Conservation (phyloP, 2,113 vertebrate species). For the Microtus richardsoni region DNA sequence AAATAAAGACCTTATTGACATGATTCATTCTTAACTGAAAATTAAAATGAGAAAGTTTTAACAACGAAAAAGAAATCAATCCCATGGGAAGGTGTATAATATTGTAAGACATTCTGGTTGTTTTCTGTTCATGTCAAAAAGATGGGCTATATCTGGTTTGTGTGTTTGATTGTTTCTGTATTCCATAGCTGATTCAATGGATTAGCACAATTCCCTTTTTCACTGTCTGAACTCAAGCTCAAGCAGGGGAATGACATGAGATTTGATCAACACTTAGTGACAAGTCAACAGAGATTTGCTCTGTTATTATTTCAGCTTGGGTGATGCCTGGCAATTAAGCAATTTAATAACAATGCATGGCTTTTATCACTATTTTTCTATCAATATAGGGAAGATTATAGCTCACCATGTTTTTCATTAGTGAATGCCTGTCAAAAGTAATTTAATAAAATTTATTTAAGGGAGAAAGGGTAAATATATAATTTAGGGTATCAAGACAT, state of each 20-base stretch:
- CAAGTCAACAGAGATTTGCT: background rate
- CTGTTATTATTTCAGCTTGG: conserved; percentile 40
- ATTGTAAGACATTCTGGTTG: background rate
- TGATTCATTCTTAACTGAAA: background rate
- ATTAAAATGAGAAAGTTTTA: conserved; percentile 25
- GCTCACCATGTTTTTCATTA: conserved; percentile 56
- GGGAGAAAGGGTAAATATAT: conserved; percentile 14
- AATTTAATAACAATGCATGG: conserved; percentile 49
- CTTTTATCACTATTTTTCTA: background rate
- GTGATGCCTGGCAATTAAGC: conserved; percentile 36
- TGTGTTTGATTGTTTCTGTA: background rate
- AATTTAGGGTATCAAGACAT: conserved; percentile 4
- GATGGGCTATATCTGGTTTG: background rate
- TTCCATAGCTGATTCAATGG: background rate
- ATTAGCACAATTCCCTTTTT: background rate
- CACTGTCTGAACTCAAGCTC: background rate
- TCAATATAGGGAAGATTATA: conserved; percentile 44
- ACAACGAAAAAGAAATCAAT: background rate
- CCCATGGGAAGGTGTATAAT: conserved; percentile 5
- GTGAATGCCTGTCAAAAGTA: conserved; percentile 56
- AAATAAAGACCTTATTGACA: background rate
- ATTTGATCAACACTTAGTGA: conserved; percentile 6
- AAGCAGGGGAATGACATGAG: conserved; percentile 41
- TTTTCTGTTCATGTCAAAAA: conserved; percentile 46
- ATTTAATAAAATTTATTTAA: conserved; percentile 55